phyloP scores from a whole-genome alignment of 2,797 vertebrate species.

The Cottoperca gobio region DNA sequence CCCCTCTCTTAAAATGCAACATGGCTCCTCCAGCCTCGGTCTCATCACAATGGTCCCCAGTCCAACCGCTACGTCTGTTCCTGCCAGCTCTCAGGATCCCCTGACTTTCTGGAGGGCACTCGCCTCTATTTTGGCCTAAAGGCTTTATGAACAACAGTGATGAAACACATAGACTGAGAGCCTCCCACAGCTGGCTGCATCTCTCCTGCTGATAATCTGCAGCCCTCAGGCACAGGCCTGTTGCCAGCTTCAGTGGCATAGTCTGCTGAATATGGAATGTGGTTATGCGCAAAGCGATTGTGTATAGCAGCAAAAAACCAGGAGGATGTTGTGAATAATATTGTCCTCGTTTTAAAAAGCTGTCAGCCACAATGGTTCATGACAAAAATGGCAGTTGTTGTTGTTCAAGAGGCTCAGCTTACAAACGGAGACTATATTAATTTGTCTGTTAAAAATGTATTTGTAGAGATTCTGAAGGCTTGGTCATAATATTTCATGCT shows the following conservation, averaged over 20 bases:
- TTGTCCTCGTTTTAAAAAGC: background rate
- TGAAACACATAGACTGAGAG: slow-evolving; percentile 24
- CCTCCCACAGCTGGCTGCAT: slow-evolving; percentile 8
- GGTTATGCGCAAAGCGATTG: background rate
- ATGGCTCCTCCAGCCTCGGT: background rate
- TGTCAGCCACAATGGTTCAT: background rate
- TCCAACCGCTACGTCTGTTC: slow-evolving; percentile 5
- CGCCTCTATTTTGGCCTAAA: slow-evolving; percentile 8
- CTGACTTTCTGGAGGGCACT: slow-evolving; percentile 6
- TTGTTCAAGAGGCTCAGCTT: background rate
- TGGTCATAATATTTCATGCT: background rate
- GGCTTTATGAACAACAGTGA: slow-evolving; percentile 18
- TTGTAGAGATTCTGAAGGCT: background rate
- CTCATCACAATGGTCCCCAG: background rate
- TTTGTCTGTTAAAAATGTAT: slow-evolving; percentile 4
- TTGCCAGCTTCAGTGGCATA: slow-evolving; percentile 5
- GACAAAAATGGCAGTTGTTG: slow-evolving; percentile 12
- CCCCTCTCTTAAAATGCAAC: slow-evolving; percentile 3
- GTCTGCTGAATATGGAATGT: slow-evolving; percentile 8
- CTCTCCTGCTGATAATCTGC: slow-evolving; percentile 11
- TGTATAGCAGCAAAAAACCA: background rate
- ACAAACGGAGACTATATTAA: background rate
- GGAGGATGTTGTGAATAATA: background rate
- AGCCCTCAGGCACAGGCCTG: slow-evolving; percentile 15
- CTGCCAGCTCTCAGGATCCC: slow-evolving; percentile 21